These are phyloP conservation scores for Sogatella furcifera DNA, from an alignment of 1,140 invertebrate species.

Conservation along the genomic window DNA sequence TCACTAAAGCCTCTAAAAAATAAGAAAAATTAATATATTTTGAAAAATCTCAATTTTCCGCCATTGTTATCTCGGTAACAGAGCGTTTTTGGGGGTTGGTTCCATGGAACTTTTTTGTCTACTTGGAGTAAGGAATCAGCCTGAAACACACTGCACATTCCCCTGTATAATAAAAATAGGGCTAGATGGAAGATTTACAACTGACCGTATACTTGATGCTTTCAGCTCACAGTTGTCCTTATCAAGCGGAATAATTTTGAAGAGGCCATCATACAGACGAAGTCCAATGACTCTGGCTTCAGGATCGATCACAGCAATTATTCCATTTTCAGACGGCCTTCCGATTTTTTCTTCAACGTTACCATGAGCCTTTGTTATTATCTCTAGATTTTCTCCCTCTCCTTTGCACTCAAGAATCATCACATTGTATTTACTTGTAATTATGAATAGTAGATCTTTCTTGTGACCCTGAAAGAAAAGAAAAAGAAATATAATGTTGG, in stretches of 20 bases:
- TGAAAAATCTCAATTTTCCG: too few relatives aligned
- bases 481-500: neutral
- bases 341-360: slow-evolving; percentile 88
- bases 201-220: slow-evolving; percentile 80
- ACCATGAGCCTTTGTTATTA: slow-evolving; percentile 91
- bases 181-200: neutral
- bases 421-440: slow-evolving; percentile 89
- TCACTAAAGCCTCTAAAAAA: too few relatives aligned
- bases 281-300: slow-evolving; percentile 89
- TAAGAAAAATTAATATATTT: too few relatives aligned
- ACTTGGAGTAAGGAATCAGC: too few relatives aligned
- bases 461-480: slow-evolving; percentile 62
- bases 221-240: slow-evolving; percentile 88
- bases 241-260: slow-evolving; percentile 92
- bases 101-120: too few relatives aligned
- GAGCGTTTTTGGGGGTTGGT: too few relatives aligned
- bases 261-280: slow-evolving; percentile 89
- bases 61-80: too few relatives aligned
- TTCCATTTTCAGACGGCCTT: slow-evolving; percentile 85
- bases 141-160: too few relatives aligned
- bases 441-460: slow-evolving; percentile 89
- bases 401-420: slow-evolving; percentile 90
- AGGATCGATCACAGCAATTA: slow-evolving; percentile 92
- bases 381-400: slow-evolving; percentile 70
- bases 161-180: too few relatives aligned